Conservation (phyloP, 2,797 vertebrate species). For the Hippopotamyrus pictus region DNA sequence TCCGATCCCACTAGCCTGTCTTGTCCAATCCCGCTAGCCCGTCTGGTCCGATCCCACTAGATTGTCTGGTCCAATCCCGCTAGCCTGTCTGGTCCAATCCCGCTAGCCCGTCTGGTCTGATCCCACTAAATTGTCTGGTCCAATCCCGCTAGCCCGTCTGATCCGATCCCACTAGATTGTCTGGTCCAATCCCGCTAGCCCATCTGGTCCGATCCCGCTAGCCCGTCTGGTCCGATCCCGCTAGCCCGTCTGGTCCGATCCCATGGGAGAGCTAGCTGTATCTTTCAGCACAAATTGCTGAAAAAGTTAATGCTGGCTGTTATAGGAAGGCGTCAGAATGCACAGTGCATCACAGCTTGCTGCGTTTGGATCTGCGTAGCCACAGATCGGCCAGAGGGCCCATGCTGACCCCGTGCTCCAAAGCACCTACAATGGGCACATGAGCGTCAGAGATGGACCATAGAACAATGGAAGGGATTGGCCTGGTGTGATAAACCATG, state of each 20-base stretch:
- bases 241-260: not conserved
- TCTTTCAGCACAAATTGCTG: not conserved
- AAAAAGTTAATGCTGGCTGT: not conserved
- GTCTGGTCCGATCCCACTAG: too few species aligned
- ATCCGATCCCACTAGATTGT: too few species aligned
- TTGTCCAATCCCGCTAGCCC: too few species aligned
- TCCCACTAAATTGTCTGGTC: not conserved
- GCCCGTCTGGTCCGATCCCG: too few species aligned
- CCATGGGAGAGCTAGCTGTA: not conserved
- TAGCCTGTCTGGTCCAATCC: not conserved
- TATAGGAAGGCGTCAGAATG: not conserved
- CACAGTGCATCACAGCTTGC: not conserved
- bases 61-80: not conserved
- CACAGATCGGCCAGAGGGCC: not conserved
- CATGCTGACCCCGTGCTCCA: not conserved
- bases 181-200: too few species aligned
- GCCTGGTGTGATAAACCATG: not conserved
- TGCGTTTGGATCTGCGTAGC: not conserved
- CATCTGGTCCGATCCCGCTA: too few species aligned
- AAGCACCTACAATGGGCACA: not conserved
- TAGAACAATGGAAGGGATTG: not conserved
- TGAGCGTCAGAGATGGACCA: not conserved
- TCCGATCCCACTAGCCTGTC: too few species aligned
- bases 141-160: too few species aligned
- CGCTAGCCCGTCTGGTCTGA: not conserved